Percentiles rank a stretch among this genome's conserved stretches.
Conservation (phyloP, 1,140 invertebrate genomes). For the Lanistes nyassanus region DNA sequence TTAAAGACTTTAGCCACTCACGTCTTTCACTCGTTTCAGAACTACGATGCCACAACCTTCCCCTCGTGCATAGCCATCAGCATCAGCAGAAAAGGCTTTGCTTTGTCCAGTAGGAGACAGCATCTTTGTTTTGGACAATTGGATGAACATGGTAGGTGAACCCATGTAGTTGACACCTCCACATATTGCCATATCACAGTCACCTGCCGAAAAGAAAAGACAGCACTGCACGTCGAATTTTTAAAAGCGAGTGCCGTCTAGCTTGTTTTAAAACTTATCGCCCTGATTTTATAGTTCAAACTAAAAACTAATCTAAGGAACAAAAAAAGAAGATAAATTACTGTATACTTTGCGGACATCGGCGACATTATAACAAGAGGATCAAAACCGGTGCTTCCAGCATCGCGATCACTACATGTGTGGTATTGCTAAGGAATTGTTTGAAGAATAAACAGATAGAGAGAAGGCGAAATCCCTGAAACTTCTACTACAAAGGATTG, state of each 20-base stretch:
- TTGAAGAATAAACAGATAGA: too few relatives aligned
- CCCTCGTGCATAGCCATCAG: constrained; percentile 51
- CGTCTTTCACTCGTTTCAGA: constrained; percentile 42
- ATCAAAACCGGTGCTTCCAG: too few relatives aligned
- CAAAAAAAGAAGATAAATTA: background rate
- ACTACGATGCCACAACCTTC: constrained; percentile 56
- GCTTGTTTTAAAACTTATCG: too few relatives aligned
- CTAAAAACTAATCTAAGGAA: background rate
- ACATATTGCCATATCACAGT: constrained; percentile 39
- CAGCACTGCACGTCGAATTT: background rate
- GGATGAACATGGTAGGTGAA: constrained; percentile 35
- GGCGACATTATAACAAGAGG: too few relatives aligned
- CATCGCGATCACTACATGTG: background rate
- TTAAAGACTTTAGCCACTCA: too few relatives aligned
- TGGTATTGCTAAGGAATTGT: background rate
- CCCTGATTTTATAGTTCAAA: too few relatives aligned
- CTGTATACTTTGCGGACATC: background rate
- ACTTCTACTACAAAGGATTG: background rate
- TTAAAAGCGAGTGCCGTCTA: too few relatives aligned
- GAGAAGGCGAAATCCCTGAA: too few relatives aligned
- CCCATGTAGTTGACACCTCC: constrained; percentile 47
- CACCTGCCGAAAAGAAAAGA: constrained; percentile 24
- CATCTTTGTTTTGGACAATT: constrained; percentile 41
- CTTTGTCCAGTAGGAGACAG: constrained; percentile 45
- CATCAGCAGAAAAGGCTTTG: constrained; percentile 45